Conservation (phyloP, 2,113 vertebrate genomes). For the Toxostoma redivivum region DNA sequence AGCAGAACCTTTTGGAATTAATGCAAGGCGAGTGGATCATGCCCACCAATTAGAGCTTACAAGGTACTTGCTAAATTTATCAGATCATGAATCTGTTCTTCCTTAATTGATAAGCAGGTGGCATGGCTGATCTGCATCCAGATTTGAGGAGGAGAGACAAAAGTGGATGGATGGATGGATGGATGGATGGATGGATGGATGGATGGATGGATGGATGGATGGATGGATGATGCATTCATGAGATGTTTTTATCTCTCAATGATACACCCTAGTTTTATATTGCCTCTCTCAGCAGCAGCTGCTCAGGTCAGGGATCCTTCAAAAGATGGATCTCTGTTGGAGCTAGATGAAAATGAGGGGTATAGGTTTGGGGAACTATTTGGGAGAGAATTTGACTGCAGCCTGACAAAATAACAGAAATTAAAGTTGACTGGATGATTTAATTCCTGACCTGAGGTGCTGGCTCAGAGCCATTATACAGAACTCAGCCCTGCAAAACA, state of each 20-base stretch:
- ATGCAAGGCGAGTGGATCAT: not conserved
- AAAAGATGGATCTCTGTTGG: not conserved
- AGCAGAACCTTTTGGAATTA: conserved; percentile 3
- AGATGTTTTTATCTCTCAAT: not conserved
- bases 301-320: not conserved
- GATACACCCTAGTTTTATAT: not conserved
- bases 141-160: not conserved
- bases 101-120: conserved; percentile 9
- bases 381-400: not conserved
- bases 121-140: conserved; percentile 5
- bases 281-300: not conserved
- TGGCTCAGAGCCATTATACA: not conserved
- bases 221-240: not conserved
- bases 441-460: not conserved
- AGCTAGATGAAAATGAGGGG: not conserved
- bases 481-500: not conserved
- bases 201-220: not conserved
- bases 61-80: not conserved
- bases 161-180: not conserved
- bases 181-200: not conserved
- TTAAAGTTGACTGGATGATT: not conserved
- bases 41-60: not conserved
- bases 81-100: conserved; percentile 12
- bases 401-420: not conserved
- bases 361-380: not conserved